Conservation (phyloP, 2,797 vertebrate species). For the Fratercula arctica region DNA sequence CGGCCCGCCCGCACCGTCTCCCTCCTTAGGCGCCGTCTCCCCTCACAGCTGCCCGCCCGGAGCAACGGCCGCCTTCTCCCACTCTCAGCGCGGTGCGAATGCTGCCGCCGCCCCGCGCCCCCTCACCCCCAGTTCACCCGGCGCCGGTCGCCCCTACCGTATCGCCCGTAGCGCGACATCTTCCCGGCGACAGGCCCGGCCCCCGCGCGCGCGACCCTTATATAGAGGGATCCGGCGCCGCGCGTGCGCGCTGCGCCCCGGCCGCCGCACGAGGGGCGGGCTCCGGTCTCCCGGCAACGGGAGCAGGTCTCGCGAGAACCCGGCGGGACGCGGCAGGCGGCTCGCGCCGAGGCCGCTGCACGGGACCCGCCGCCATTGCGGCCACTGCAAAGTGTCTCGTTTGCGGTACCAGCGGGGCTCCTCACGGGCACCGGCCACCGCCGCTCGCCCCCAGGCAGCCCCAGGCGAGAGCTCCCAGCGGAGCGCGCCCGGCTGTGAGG, state of each 20-base stretch:
- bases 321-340: too few relatives aligned
- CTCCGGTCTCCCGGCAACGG: not conserved
- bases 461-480: not conserved
- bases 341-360: too few relatives aligned
- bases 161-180: slow-evolving; percentile 81
- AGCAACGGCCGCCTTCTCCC: not conserved
- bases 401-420: too few relatives aligned
- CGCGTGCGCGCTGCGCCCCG: not conserved
- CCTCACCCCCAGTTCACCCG: not conserved
- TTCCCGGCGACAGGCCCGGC: not conserved
- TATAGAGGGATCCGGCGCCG: fast-evolving
- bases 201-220: not conserved
- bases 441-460: not conserved
- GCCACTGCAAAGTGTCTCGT: fast-evolving
- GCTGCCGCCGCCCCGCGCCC: too few relatives aligned
- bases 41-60: not conserved
- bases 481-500: not conserved
- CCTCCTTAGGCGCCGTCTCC: too few relatives aligned
- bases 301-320: not conserved
- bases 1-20: too few relatives aligned
- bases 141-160: slow-evolving; percentile 65
- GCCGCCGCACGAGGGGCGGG: not conserved
- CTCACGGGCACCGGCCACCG: too few relatives aligned
- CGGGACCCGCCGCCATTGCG: too few relatives aligned
- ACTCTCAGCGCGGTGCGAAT: not conserved